Evolutionary conservation across 2,888 invertebrate genomes (phyloP), one percentile per base, ranked within the genome.

Genomic region (Polyommatus iphigenia): DNA sequence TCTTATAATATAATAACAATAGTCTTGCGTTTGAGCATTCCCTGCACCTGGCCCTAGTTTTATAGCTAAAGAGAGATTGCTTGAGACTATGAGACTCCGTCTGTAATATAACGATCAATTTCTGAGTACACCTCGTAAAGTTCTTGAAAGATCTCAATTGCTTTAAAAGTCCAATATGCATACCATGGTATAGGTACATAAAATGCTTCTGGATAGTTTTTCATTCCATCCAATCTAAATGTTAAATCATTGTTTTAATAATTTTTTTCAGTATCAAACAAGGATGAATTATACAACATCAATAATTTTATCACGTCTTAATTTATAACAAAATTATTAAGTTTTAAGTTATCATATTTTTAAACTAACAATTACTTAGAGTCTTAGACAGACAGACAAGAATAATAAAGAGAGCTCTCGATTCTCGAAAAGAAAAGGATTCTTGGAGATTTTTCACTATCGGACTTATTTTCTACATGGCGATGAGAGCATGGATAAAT

Each of bases 21-120:
- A 32, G 79, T 81, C 79, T 81, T 81, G 80, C 79, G 79, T 80
- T 78, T 76, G 78, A 79, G 71, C 81, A 82, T 82, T 81, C 78
- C 79, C 77, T 79, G 78, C 83, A 83, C 82, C 83, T 83, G 83
- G 79, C 79, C 78, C 67, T 78, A 79, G 80, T 81, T 83, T 83
- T 82, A 83, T 81, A 78, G 82, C 82, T 81, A 77, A 82, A 81
- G 82, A 80, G 81, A 78, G 80, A 80, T 78, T 79, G 80, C 78
- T 72, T 79, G 79, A 82, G 80, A 81, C 79, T 80, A 78, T 18
- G 54, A 54, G 54, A 54, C 54, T 18, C 18, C 54, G 54, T 54
- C 54, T 54, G 54, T 54, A 54, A 54, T 81, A 79, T 77, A 79
- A 80, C 79, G 79, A 81, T 81, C 79, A 80, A 81, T 82, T 80